Conservation (phyloP, 2,888 invertebrate species). For the Azorinus chamasolen region DNA sequence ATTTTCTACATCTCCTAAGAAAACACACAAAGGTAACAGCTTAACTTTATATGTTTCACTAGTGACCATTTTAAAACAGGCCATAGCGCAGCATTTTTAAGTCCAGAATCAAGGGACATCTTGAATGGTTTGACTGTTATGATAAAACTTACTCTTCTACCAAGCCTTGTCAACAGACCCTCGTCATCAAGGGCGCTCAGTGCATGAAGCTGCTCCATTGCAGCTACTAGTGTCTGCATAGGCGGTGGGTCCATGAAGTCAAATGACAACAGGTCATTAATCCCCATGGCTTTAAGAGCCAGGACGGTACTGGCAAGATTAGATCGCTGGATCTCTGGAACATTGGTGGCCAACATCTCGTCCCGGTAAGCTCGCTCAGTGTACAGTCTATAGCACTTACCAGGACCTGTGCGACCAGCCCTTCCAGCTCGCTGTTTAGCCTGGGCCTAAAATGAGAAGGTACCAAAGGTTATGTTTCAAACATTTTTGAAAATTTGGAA, state of each 20-base stretch:
- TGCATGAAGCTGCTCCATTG: conserved; percentile 98
- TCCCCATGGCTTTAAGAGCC: conserved; percentile 99
- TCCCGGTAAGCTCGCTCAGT: conserved; percentile 99
- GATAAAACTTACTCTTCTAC: conserved; percentile 88
- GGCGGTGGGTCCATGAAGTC: conserved; percentile 99
- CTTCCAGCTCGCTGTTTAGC: conserved; percentile 99
- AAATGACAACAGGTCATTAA: conserved; percentile 98
- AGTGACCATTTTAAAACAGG: no score
- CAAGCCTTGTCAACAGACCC: conserved; percentile 88
- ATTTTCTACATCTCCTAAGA: no score
- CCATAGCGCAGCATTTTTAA: no score
- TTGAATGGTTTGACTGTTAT: no score
- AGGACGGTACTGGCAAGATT: conserved; percentile 98
- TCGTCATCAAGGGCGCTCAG: conserved; percentile 97
- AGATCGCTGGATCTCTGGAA: conserved; percentile 99
- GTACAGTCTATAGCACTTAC: conserved; percentile 98
- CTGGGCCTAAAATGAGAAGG: conserved; percentile 90
- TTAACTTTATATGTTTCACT: no score
- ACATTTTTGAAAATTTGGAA: no score
- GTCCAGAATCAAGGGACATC: no score
- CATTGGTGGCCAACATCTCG: conserved; percentile 94
- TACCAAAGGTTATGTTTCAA: no score
- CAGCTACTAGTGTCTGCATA: conserved; percentile 98
- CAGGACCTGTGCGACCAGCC: conserved; percentile 99
- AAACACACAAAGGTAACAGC: no score